Evolutionary conservation across 2,888 invertebrate genomes (phyloP), one percentile per base, ranked within the genome.

Genomic region (Ferrisia virgata): DNA sequence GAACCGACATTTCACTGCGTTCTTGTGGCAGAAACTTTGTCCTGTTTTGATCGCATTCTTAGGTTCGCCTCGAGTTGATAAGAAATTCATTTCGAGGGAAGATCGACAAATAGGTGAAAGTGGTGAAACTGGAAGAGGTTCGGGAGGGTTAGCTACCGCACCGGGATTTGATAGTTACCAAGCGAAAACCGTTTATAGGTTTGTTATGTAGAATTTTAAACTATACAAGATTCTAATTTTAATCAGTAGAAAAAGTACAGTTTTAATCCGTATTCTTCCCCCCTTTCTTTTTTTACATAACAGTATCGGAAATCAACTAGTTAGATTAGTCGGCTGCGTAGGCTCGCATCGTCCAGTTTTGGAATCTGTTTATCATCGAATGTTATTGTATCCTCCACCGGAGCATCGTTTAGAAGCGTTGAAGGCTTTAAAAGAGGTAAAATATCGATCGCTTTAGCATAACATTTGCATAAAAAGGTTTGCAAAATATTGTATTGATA

Each of bases 11-110:
- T 96, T 96, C 88, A 95, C 95, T 1, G 94, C 95, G 3, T 95
- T 96, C 87, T 90, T 96, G 11, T 96, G 97, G 97, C 96, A 97
- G 88, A 94, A 96, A 87, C 94, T 97, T 87, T 97, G 96, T 87
- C 97, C 97, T 0, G 94, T 95, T 0, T 89, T 97, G 86, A 94
- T 97, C 84, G 94, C 95, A 0, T 93, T 97, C 85, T 91, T 97
- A 2, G 97, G 97, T 0, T 94, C 96, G 9, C 97, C 97, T 0
- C 92, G 95, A 82, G 93, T 95, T 85, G 95, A 95, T 87, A 94
- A 94, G 87, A 94, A 93, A 87, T 93, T 93, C 85, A 92, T 93
- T 79, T 80, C 87, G 86, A 28, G 87, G 86, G 79, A 86, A 86
- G 64, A 86, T 86, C 78, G 86, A 47, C 85, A 84, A 92, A 93